Conservation (phyloP, 1,140 invertebrate species). For the Zeugodacus cucurbitae region DNA sequence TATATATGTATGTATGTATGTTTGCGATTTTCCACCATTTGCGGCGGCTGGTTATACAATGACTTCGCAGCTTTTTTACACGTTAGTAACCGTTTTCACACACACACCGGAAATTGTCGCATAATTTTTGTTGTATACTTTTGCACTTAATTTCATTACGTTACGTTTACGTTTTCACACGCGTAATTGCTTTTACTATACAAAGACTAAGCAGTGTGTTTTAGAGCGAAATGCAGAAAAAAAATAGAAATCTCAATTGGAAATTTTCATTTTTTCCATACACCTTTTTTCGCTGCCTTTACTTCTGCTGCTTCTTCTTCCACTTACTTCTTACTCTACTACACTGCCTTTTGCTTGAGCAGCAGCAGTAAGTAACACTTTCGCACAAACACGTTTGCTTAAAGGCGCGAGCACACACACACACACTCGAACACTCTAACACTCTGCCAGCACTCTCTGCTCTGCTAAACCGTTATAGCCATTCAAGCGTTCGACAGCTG, state of each 20-base stretch:
- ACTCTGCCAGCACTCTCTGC: background rate
- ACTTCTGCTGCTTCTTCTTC: background rate
- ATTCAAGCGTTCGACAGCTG: background rate
- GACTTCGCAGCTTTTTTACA: background rate
- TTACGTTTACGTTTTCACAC: conserved; percentile 3
- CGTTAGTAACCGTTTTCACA: background rate
- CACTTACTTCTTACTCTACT: background rate
- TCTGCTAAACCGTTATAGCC: conserved; percentile 8
- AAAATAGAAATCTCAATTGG: background rate
- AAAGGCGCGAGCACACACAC: background rate
- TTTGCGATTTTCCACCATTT: background rate
- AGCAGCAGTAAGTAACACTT: background rate
- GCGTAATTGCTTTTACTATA: conserved; percentile 33
- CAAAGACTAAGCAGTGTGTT: background rate
- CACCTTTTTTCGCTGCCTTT: background rate
- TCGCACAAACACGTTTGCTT: background rate
- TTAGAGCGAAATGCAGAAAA: background rate
- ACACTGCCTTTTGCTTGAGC: background rate
- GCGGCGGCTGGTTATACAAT: conserved; percentile 31
- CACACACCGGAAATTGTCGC: conserved; percentile 3
- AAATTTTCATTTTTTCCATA: conserved; percentile 23
- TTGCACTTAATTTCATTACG: background rate
- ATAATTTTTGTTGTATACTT: background rate
- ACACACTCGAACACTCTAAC: background rate
- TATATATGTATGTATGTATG: background rate